A percentile compares a stretch with the other conserved stretches of the same genome.
Evolutionary conservation across 2,797 vertebrate genomes (phyloP).

Genomic region (Sebastes vulpes): DNA sequence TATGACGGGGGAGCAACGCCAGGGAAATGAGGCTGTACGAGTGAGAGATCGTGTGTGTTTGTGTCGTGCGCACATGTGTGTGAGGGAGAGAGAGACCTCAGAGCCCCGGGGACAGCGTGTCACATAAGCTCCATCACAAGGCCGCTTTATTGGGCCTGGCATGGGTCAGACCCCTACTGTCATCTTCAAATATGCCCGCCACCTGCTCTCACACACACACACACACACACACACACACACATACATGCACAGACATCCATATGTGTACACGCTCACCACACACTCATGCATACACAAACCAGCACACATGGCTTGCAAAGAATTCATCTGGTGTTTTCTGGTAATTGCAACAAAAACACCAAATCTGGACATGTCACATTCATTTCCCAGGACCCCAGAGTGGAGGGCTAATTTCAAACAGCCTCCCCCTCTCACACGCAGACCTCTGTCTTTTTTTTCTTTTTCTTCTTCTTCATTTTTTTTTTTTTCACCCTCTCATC

Average conservation of each 20-base stretch:
- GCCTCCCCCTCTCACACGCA: constrained; percentile 59
- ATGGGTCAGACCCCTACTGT: constrained; percentile 85
- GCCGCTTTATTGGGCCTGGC: constrained; percentile 85
- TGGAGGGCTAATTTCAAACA: constrained; percentile 83
- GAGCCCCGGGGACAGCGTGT: constrained; percentile 79
- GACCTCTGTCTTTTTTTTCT: constrained; percentile 49
- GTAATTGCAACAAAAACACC: constrained; percentile 87
- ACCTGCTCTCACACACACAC: constrained; percentile 70
- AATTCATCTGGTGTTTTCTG: constrained; percentile 86
- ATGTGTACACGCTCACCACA: constrained; percentile 48
- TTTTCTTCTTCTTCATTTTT: constrained; percentile 24
- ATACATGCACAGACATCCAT: constrained; percentile 48
- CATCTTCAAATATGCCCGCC: constrained; percentile 86
- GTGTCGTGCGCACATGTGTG: constrained; percentile 3
- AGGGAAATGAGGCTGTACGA: constrained; percentile 49
- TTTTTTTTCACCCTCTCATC: constrained; percentile 38
- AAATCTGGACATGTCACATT: constrained; percentile 85
- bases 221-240: constrained; percentile 14
- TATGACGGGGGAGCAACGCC: constrained; percentile 51
- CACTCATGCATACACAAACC: constrained; percentile 61
- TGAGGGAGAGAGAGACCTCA: constrained; percentile 63
- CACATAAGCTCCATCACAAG: constrained; percentile 85
- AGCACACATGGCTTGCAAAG: constrained; percentile 76
- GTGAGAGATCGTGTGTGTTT: neutral
- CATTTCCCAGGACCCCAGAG: constrained; percentile 79